phyloP scores from a whole-genome alignment of 2,797 vertebrate species.

The Hoplostethus atlanticus region DNA sequence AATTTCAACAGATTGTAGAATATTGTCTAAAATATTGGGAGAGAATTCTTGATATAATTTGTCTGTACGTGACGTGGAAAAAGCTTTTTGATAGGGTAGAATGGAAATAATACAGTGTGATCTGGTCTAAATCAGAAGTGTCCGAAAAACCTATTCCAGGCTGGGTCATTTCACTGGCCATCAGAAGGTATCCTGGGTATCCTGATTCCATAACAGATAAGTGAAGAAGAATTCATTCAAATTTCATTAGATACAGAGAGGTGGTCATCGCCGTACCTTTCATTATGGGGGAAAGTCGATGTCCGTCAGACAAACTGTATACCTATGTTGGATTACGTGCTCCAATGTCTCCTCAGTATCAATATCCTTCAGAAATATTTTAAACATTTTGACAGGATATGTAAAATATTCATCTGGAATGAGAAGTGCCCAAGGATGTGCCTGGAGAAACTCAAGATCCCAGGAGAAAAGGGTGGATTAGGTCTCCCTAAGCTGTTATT shows the following conservation, averaged over 20 bases:
- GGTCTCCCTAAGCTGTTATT: neutral
- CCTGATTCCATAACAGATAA: neutral
- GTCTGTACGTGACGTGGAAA: too few relatives aligned
- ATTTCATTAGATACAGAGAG: neutral
- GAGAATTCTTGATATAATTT: too few relatives aligned
- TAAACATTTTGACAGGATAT: constrained; percentile 1
- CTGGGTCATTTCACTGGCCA: neutral
- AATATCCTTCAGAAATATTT: neutral
- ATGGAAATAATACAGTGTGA: neutral
- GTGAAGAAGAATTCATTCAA: neutral
- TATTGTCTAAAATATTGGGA: too few relatives aligned
- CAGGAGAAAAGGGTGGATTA: neutral
- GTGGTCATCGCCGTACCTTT: neutral
- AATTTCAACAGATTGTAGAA: too few relatives aligned
- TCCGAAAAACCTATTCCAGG: neutral
- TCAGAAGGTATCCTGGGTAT: neutral
- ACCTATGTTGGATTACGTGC: neutral
- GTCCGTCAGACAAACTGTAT: neutral
- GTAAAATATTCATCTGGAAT: neutral
- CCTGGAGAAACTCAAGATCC: neutral
- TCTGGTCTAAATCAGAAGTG: neutral
- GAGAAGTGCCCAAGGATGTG: neutral
- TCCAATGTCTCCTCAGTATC: neutral
- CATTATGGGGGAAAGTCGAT: constrained; percentile 1
- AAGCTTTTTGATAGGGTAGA: too few relatives aligned